Conservation (phyloP, 2,797 vertebrate genomes). For the Pampus argenteus region DNA sequence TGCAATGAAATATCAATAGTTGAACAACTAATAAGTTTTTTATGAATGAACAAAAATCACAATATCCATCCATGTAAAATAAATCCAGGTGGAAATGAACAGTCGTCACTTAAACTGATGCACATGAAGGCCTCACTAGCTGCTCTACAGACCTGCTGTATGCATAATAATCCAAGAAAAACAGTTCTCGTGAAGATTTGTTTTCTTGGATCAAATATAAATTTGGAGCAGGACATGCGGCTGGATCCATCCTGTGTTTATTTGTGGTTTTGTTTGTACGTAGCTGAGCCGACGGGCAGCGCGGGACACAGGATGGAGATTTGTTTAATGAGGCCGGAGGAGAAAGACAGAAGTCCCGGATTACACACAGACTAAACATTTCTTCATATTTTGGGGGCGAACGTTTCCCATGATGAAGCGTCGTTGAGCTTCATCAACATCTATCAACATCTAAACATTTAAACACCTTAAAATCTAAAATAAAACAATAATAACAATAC, state of each 20-base stretch:
- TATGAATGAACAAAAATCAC: neutral
- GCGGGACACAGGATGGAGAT: conserved; percentile 62
- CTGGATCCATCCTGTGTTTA: conserved; percentile 57
- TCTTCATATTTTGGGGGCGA: conserved; percentile 56
- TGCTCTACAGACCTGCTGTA: neutral
- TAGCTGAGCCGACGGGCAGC: conserved; percentile 61
- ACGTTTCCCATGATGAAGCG: conserved; percentile 35
- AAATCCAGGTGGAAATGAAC: neutral
- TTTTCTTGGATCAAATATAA: conserved; percentile 26
- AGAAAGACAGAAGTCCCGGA: conserved; percentile 57
- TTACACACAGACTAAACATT: conserved; percentile 68
- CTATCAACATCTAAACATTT: too few species aligned
- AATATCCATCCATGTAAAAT: neutral
- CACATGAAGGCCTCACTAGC: neutral
- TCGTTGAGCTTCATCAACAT: too few species aligned
- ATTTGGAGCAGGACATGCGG: conserved; percentile 49
- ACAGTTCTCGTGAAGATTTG: neutral
- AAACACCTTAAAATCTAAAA: too few species aligned
- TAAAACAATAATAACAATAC: too few species aligned
- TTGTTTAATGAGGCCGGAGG: conserved; percentile 67
- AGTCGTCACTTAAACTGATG: neutral
- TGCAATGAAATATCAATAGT: neutral
- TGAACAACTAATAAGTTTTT: too few species aligned
- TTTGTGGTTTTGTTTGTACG: conserved; percentile 65
- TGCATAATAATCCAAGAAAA: too few species aligned